phyloP scores from a whole-genome alignment of 2,888 invertebrate species.

The Apodemia zela region DNA sequence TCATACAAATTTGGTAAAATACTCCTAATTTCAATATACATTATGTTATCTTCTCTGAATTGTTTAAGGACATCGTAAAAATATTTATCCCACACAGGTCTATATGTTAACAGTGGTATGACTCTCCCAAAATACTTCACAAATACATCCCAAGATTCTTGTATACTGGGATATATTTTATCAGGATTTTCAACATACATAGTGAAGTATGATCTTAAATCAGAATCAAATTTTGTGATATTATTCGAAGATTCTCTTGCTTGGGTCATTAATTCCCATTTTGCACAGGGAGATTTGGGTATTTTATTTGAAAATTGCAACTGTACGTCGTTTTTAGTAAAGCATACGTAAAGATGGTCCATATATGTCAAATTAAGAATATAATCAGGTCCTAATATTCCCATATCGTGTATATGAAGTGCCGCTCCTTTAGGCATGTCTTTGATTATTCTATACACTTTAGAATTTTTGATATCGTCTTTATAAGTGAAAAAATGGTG shows the following conservation, averaged over 20 bases:
- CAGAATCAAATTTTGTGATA: conserved; percentile 67
- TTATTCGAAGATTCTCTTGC: conserved; percentile 59
- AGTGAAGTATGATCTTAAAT: conserved; percentile 76
- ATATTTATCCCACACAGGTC: conserved; percentile 83
- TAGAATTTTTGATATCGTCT: conserved; percentile 78
- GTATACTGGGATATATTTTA: conserved; percentile 68
- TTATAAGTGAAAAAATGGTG: conserved; percentile 83
- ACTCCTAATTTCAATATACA: conserved; percentile 86
- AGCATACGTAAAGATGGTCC: conserved; percentile 80
- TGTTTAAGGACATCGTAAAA: conserved; percentile 82
- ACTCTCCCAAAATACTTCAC: conserved; percentile 76
- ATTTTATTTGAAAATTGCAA: conserved; percentile 49
- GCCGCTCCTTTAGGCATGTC: conserved; percentile 88
- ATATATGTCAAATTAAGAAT: conserved; percentile 83
- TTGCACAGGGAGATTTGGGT: conserved; percentile 42
- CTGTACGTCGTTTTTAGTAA: conserved; percentile 36
- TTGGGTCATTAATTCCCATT: conserved; percentile 72
- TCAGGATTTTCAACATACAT: conserved; percentile 74
- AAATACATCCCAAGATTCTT: conserved; percentile 82
- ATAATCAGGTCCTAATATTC: conserved; percentile 82
- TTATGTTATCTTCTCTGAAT: conserved; percentile 83
- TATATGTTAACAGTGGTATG: conserved; percentile 78
- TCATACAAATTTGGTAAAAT: conserved; percentile 83
- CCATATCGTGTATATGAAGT: conserved; percentile 85
- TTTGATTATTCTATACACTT: conserved; percentile 83